These are phyloP conservation scores for Dipodomys stephensi DNA, from an alignment of 2,113 vertebrate species.

Conservation along the genomic window DNA sequence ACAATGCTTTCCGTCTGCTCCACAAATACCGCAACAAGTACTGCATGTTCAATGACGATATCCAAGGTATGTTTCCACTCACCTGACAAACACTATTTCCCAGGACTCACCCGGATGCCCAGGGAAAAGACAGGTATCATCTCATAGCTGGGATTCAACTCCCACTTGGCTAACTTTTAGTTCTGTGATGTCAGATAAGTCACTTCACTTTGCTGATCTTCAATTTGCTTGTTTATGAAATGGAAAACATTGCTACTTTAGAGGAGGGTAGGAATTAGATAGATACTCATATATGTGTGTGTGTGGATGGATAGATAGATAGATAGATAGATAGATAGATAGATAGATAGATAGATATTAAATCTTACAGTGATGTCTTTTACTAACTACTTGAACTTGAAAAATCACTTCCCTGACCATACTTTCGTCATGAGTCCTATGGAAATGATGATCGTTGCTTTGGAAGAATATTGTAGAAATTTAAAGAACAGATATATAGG, in stretches of 20 bases:
- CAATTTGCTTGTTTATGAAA: not conserved
- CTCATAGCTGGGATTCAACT: not conserved
- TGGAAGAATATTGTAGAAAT: conserved; percentile 3
- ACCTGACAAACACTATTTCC: not conserved
- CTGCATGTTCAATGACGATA: conserved; percentile 98
- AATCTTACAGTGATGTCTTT: not conserved
- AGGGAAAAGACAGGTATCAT: not conserved
- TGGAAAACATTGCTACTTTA: conserved; percentile 2
- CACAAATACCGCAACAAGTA: conserved; percentile 95
- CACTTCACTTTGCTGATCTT: conserved; percentile 21
- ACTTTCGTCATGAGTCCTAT: not conserved
- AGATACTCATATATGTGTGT: too few relatives aligned
- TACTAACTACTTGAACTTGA: not conserved
- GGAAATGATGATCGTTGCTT: not conserved
- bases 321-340: too few relatives aligned
- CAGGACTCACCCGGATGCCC: not conserved
- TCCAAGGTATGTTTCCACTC: conserved; percentile 90
- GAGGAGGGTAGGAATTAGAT: not conserved
- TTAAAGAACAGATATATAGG: not conserved
- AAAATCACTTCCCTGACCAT: conserved; percentile 20
- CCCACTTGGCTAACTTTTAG: not conserved
- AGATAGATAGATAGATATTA: too few relatives aligned
- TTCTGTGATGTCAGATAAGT: not conserved
- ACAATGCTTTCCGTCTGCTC: conserved; percentile 96
- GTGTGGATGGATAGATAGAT: too few relatives aligned